Evolutionary conservation across 2,797 vertebrate genomes (phyloP), one percentile per base, ranked within the genome.

Genomic region (Cyprinodon diabolis): DNA sequence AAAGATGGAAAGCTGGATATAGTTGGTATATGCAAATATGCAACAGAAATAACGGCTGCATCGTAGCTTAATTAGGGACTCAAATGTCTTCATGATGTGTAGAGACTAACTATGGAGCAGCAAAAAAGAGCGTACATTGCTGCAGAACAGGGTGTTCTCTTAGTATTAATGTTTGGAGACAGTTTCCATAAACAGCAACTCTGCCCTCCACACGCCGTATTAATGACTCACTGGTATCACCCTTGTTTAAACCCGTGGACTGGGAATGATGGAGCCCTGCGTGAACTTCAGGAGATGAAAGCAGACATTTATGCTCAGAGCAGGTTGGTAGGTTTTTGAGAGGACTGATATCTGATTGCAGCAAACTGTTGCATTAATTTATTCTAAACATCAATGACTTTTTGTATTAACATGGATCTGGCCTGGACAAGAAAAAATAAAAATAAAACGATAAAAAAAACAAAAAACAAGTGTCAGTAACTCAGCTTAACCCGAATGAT

Each of bases 121-220:
- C 40, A 75, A n/a, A 67, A 68, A 77, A 45, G 60, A 68, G 60
- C 69, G 14, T n/a, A 43, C 30, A 14, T 4, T 40, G 40, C 51
- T 43, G 75, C 73, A 21, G 56, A 58, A 6, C 48, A 68, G 58
- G 67, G 71, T 69, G 65, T 73, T 0, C 0, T 17, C 23, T n/a
- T 21, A n/a, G 25, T 25, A 23, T 30, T 68, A 80, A 79, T 81
- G 49, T 86, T 86, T 77, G 68, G 78, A 68, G 77, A 84, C 69
- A 75, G 58, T 79, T 80, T 69, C 37, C 30, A 74, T 73, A 77
- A 82, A 81, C 76, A 70, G 49, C 35, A 68, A 25, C 43, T 72
- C 48, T 73, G 58, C 30, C 78, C 81, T 87, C 77, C 66, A 74
- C 4, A 67, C 47, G 23, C 67, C 37, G 60, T 13, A 19, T 65